Percentiles rank a stretch among this genome's conserved stretches.
Evolutionary conservation across 2,113 vertebrate genomes (phyloP).

Genomic region (Laterallus jamaicensis): DNA sequence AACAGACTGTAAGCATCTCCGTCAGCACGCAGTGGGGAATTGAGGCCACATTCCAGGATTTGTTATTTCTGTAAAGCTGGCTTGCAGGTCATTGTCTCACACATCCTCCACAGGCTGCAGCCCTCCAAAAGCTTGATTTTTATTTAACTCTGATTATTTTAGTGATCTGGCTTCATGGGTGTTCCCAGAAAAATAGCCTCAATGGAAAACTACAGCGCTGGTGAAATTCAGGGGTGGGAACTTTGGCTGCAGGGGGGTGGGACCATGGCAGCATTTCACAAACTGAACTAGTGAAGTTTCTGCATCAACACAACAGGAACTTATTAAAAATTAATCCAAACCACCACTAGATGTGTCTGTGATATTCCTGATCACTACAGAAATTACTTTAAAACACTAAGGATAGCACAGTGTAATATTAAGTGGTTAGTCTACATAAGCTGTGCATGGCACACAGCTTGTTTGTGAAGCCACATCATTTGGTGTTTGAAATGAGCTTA

Average conservation of each 20-base stretch:
- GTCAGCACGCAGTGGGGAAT: neutral
- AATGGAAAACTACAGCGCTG: neutral
- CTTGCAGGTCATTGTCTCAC: neutral
- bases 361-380: neutral
- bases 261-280: neutral
- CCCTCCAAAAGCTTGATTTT: neutral
- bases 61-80: neutral
- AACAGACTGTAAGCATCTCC: neutral
- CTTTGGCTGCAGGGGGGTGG: fast-evolving
- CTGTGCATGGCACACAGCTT: neutral
- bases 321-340: neutral
- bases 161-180: neutral
- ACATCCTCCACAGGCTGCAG: neutral
- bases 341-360: neutral
- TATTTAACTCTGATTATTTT: neutral
- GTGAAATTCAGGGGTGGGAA: neutral
- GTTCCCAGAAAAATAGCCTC: neutral
- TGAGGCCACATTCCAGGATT: neutral
- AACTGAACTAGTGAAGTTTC: neutral
- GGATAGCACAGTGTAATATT: neutral
- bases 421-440: neutral
- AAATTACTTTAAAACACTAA: neutral
- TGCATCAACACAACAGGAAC: neutral
- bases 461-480: neutral
- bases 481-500: neutral